These are phyloP conservation scores for Dromas ardeola DNA, from an alignment of 2,113 vertebrate species.

Conservation along the genomic window DNA sequence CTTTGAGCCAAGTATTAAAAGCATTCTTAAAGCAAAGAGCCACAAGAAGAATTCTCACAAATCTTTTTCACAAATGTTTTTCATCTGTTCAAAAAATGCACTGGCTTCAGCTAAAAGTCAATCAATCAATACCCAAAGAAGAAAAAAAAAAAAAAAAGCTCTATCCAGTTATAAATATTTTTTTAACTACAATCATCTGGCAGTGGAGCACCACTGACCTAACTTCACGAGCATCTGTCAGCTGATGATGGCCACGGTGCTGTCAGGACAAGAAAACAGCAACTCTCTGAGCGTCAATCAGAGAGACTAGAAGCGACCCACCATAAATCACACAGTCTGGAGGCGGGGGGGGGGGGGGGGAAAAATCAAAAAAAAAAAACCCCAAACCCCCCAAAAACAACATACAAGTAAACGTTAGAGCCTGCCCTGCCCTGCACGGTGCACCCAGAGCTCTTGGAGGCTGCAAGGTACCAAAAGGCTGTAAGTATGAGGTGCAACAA, in stretches of 20 bases:
- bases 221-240: constrained; percentile 33
- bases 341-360: no score
- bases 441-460: neutral
- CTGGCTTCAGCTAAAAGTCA: constrained; percentile 68
- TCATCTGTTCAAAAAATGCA: constrained; percentile 62
- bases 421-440: rapidly evolving
- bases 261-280: neutral
- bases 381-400: neutral
- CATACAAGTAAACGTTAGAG: neutral
- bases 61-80: no score
- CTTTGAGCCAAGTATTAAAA: constrained; percentile 69
- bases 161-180: constrained; percentile 56
- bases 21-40: constrained; percentile 65
- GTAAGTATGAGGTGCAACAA: neutral
- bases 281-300: neutral
- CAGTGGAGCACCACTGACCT: constrained; percentile 57
- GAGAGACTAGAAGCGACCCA: neutral
- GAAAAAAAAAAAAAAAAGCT: neutral
- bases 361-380: neutral
- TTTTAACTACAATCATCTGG: constrained; percentile 60
- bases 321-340: neutral
- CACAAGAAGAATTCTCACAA: constrained; percentile 58
- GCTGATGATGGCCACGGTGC: neutral
- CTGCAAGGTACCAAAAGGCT: neutral
- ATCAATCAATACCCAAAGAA: constrained; percentile 66